Evolutionary conservation across 2,797 vertebrate genomes (phyloP).

Genomic region (Emydoidea blandingii): DNA sequence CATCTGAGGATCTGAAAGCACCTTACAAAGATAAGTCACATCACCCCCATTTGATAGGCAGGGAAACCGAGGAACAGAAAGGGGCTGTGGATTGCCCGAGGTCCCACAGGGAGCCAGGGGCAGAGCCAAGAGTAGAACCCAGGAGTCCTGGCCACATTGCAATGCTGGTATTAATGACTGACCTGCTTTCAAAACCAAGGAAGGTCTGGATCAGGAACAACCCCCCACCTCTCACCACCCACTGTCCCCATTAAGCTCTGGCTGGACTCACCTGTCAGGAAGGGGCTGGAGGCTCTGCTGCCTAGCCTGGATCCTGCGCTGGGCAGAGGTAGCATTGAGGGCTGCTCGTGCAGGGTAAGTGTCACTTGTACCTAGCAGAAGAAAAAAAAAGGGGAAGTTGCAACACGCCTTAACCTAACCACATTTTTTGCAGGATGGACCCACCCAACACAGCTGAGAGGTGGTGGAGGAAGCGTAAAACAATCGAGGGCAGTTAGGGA

Average conservation of each 20-base stretch:
- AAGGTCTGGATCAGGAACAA: neutral
- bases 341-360: neutral
- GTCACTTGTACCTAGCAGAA: conserved; percentile 48
- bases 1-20: neutral
- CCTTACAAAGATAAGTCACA: neutral
- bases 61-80: neutral
- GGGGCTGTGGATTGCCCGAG: neutral
- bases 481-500: neutral
- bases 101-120: neutral
- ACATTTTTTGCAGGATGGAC: conserved; percentile 43
- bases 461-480: neutral
- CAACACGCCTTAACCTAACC: conserved; percentile 55
- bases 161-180: rapidly evolving
- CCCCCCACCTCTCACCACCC: neutral
- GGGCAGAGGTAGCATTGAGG: neutral
- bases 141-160: rapidly evolving
- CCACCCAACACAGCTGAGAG: conserved; percentile 58
- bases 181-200: rapidly evolving
- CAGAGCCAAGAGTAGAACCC: neutral
- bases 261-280: conserved; percentile 53
- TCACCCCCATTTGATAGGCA: rapidly evolving
- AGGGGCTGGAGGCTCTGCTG: neutral
- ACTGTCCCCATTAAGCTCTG: rapidly evolving
- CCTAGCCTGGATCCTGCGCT: neutral
- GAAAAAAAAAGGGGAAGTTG: conserved; percentile 61